phyloP scores from a whole-genome alignment of 1,140 invertebrate species.

The Heliothis virescens region DNA sequence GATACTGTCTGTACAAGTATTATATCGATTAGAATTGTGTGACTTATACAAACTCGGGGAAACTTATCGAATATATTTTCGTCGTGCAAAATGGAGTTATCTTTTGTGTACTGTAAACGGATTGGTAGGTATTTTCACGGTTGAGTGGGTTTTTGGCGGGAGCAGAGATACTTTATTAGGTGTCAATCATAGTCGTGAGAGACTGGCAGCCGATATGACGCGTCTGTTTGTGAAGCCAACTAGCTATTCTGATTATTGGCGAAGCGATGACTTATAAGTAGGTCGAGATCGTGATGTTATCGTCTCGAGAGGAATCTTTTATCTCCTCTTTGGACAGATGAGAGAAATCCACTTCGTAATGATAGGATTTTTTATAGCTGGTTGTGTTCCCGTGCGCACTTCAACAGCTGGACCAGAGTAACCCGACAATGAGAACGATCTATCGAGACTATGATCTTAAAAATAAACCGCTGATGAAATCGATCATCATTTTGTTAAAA shows the following conservation, averaged over 20 bases:
- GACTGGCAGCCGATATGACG: not conserved
- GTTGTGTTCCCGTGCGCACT: no score
- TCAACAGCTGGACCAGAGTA: no score
- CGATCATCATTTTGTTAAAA: no score
- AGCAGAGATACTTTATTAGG: slow-evolving; percentile 34
- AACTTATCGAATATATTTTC: slow-evolving; percentile 38
- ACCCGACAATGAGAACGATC: no score
- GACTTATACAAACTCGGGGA: slow-evolving; percentile 21
- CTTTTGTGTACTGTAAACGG: slow-evolving; percentile 35
- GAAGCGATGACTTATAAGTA: not conserved
- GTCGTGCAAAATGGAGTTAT: slow-evolving; percentile 5
- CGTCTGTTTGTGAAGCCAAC: not conserved
- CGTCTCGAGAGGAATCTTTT: no score
- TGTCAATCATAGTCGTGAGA: slow-evolving; percentile 27
- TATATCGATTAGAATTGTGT: slow-evolving; percentile 32
- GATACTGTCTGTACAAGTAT: slow-evolving; percentile 17
- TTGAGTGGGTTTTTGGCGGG: slow-evolving; percentile 8
- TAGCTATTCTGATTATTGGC: not conserved
- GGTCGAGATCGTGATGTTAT: no score
- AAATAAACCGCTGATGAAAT: no score
- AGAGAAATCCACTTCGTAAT: no score
- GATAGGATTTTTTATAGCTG: no score
- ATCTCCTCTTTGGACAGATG: no score
- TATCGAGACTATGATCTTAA: no score
- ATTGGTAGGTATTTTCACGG: slow-evolving; percentile 29